Percentiles rank a stretch among this genome's conserved stretches.
Evolutionary conservation across 2,888 invertebrate species (phyloP).

Genomic region (Meteorus cinctellus): DNA sequence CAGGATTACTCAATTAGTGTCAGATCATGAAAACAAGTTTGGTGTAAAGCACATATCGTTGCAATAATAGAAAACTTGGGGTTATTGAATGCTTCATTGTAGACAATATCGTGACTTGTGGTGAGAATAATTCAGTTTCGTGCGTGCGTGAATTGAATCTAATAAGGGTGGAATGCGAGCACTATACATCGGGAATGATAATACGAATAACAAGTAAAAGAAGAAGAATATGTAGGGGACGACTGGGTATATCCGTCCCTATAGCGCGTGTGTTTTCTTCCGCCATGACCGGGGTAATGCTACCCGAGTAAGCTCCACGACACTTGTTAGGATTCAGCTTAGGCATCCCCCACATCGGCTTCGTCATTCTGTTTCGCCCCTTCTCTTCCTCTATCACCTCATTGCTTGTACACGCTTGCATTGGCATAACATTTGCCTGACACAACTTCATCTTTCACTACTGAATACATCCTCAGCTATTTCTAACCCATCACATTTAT

Average conservation of each 20-base stretch:
- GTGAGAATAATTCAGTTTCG: constrained; percentile 21
- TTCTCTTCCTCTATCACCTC: constrained; percentile 8
- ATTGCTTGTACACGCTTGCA: constrained; percentile 43
- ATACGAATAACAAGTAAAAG: constrained; percentile 34
- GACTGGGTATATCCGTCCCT: constrained; percentile 47
- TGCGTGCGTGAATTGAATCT: constrained; percentile 56
- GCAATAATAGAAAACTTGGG: constrained; percentile 3
- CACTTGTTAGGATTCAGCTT: constrained; percentile 72
- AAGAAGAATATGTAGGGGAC: constrained; percentile 43
- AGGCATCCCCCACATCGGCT: constrained; percentile 66
- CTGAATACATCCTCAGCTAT: constrained; percentile 47
- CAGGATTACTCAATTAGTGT: too few relatives aligned
- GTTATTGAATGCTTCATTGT: not conserved
- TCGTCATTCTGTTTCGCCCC: constrained; percentile 47
- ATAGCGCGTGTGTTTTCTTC: constrained; percentile 26
- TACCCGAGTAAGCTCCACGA: constrained; percentile 71
- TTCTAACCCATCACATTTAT: constrained; percentile 6
- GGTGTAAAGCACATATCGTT: not conserved
- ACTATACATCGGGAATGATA: constrained; percentile 15
- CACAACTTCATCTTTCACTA: constrained; percentile 53
- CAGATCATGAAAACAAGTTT: not conserved
- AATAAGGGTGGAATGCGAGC: constrained; percentile 68
- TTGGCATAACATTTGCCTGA: constrained; percentile 57
- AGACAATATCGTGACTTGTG: constrained; percentile 15
- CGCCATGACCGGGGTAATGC: constrained; percentile 64